Conservation (phyloP, 2,113 vertebrate genomes). For the Tachysurus vachellii region DNA sequence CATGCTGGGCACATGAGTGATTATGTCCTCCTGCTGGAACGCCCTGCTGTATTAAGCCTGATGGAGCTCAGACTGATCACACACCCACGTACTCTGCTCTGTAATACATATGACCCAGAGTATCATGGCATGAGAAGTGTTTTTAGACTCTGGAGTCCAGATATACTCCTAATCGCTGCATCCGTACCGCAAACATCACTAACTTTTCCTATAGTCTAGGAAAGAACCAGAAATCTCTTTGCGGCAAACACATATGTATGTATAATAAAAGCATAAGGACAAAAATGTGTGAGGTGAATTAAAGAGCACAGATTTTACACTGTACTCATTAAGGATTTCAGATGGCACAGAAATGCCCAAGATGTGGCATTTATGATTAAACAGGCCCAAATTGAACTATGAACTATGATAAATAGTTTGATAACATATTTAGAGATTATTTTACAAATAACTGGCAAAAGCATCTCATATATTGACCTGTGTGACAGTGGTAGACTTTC, state of each 20-base stretch:
- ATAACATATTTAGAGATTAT: neutral
- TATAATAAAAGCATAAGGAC: neutral
- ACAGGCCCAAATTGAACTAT: neutral
- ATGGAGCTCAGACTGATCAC: slow-evolving; percentile 2
- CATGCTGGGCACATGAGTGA: neutral
- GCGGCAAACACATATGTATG: neutral
- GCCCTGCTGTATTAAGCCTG: neutral
- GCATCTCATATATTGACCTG: neutral
- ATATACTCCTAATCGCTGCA: neutral
- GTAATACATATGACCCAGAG: neutral
- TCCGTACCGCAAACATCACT: neutral
- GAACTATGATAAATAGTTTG: neutral
- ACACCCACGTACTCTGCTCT: neutral
- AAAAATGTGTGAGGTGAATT: neutral
- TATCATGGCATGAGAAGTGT: neutral
- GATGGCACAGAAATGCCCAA: neutral
- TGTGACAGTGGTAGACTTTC: neutral
- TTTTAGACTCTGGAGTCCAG: neutral
- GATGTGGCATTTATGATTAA: neutral
- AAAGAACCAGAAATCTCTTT: neutral
- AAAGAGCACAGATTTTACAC: neutral
- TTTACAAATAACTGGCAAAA: neutral
- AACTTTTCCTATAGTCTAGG: neutral
- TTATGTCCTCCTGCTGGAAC: neutral
- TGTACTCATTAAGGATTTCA: neutral